Conservation (phyloP, 2,888 invertebrate species). For the Cinara cedri region DNA sequence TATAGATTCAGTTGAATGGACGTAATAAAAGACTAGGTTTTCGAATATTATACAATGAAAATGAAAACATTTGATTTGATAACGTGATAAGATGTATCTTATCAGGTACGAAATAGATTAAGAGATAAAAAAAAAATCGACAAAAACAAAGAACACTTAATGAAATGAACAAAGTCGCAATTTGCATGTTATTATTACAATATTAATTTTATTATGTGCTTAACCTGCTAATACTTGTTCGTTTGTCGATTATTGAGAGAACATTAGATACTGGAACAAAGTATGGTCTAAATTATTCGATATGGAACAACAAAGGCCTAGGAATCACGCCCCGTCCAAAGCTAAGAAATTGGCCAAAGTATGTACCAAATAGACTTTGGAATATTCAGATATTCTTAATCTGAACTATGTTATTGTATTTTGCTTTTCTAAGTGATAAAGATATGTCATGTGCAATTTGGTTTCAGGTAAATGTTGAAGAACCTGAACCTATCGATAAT, state of each 20-base stretch:
- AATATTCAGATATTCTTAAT: too few relatives aligned
- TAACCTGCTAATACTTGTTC: neutral
- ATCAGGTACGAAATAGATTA: neutral
- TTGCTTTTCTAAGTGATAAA: too few relatives aligned
- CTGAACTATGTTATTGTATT: too few relatives aligned
- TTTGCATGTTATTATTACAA: neutral
- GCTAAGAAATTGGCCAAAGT: conserved; percentile 28
- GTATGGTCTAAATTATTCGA: neutral
- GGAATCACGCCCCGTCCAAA: conserved; percentile 1
- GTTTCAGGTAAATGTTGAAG: conserved; percentile 32
- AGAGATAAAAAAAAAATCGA: neutral
- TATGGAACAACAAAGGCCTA: conserved; percentile 48
- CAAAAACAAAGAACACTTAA: neutral
- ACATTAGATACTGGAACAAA: neutral
- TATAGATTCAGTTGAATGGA: too few relatives aligned
- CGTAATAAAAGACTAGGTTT: too few relatives aligned
- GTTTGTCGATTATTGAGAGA: neutral
- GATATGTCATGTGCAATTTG: neutral
- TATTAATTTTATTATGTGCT: too few relatives aligned
- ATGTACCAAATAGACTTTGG: conserved; percentile 1
- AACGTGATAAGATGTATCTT: neutral
- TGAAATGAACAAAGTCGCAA: neutral
- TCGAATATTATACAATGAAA: too few relatives aligned
- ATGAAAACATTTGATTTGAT: neutral
- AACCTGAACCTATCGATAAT: conserved; percentile 38